Conservation (phyloP, 2,888 invertebrate species). For the Phortica magna region DNA sequence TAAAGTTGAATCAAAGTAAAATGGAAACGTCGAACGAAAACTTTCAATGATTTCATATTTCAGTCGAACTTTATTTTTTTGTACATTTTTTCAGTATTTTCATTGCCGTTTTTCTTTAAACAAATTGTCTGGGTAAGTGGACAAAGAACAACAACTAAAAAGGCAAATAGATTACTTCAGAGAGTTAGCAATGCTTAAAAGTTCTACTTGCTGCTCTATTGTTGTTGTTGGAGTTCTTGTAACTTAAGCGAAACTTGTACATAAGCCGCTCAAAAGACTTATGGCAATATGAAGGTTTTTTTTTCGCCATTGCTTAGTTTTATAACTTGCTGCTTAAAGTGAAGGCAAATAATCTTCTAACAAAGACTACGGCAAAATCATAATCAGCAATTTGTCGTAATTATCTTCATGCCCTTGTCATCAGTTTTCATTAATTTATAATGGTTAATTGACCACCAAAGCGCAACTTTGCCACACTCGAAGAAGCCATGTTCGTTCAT, state of each 20-base stretch:
- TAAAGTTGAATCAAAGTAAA: not conserved
- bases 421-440: constrained; percentile 59
- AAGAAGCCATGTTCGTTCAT: constrained; percentile 60
- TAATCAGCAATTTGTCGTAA: constrained; percentile 13
- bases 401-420: constrained; percentile 6
- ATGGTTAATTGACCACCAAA: constrained; percentile 51
- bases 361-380: constrained; percentile 12
- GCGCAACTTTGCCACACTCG: constrained; percentile 29
- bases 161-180: constrained; percentile 45
- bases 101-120: constrained; percentile 17
- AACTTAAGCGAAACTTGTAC: constrained; percentile 4
- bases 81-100: not conserved
- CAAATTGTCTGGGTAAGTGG: constrained; percentile 38
- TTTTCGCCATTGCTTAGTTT: not conserved
- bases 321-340: not conserved
- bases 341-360: not conserved
- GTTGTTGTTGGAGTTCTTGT: constrained; percentile 19
- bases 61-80: not conserved
- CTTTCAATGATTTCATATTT: constrained; percentile 56
- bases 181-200: constrained; percentile 8
- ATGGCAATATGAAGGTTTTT: not conserved
- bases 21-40: constrained; percentile 21
- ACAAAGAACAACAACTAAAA: constrained; percentile 39
- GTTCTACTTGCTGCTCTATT: constrained; percentile 8
- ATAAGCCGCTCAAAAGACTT: constrained; percentile 11